Conservation (phyloP, 2,113 vertebrate genomes). For the Eubucco bourcierii region DNA sequence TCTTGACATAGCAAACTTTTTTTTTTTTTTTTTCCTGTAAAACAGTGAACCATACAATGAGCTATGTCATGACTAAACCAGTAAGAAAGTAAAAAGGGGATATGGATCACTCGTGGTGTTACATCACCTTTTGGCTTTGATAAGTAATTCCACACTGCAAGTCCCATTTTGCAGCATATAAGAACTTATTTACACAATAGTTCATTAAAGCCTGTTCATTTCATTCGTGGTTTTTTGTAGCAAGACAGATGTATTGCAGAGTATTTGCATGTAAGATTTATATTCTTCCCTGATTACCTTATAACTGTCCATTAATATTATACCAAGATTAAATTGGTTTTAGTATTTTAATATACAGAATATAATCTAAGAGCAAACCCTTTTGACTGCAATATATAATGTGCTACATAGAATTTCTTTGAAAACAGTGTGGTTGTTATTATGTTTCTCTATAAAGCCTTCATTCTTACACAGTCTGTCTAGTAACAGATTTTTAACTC, state of each 20-base stretch:
- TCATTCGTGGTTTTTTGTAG: not conserved
- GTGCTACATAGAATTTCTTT: not conserved
- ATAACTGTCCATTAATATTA: slow-evolving; percentile 61
- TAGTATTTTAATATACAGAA: slow-evolving; percentile 45
- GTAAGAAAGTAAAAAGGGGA: not conserved
- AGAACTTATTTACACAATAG: not conserved
- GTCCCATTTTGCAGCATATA: not conserved
- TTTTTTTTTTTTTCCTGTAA: not conserved
- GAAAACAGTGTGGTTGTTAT: not conserved
- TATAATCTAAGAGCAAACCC: slow-evolving; percentile 20
- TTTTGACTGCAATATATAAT: not conserved
- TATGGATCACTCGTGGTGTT: not conserved
- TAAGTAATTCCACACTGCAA: not conserved
- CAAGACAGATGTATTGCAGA: not conserved
- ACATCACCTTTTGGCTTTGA: not conserved
- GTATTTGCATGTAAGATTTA: slow-evolving; percentile 14
- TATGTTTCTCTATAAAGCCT: not conserved
- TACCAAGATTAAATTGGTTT: slow-evolving; percentile 57
- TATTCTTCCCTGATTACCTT: slow-evolving; percentile 51
- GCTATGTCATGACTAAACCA: not conserved
- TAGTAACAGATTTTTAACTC: not conserved
- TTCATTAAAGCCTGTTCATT: slow-evolving; percentile 3
- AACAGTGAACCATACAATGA: not conserved
- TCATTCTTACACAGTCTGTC: not conserved
- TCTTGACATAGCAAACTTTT: not conserved